phyloP scores from a whole-genome alignment of 2,113 vertebrate species.

The Aptenodytes patagonicus region DNA sequence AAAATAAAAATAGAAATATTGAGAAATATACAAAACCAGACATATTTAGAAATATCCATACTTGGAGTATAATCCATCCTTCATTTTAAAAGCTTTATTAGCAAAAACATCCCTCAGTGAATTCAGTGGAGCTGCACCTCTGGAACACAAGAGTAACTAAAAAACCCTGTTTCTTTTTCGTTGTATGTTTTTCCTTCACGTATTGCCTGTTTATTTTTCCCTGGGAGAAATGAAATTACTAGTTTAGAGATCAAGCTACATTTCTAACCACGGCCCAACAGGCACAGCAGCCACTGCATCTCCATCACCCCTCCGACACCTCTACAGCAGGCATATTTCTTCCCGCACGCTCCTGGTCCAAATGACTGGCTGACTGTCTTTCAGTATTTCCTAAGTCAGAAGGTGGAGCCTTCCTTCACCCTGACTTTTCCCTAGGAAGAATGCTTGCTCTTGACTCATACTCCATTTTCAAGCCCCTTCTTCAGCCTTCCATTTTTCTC shows the following conservation, averaged over 20 bases:
- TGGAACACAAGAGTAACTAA: not conserved
- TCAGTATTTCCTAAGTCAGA: not conserved
- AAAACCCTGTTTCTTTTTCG: not conserved
- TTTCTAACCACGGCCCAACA: not conserved
- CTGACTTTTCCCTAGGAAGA: not conserved
- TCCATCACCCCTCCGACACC: fast-evolving
- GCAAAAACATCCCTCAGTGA: not conserved
- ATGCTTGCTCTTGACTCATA: not conserved
- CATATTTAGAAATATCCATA: conserved; percentile 19
- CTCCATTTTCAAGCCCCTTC: not conserved
- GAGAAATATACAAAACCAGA: conserved; percentile 31
- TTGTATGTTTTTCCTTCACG: not conserved
- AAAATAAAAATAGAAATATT: conserved; percentile 46
- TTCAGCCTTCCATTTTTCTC: not conserved
- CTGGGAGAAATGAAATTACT: not conserved
- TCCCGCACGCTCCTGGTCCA: not conserved
- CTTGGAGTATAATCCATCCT: not conserved
- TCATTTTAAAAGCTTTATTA: not conserved
- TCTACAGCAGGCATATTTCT: not conserved
- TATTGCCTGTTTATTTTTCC: not conserved
- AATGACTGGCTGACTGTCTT: not conserved
- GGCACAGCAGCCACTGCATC: not conserved
- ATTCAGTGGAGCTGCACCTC: not conserved
- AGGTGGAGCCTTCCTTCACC: not conserved
- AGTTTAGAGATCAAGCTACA: not conserved